These are phyloP conservation scores for Kuschelorhynchus macadamiae DNA, from an alignment of 2,888 invertebrate species.

Conservation along the genomic window DNA sequence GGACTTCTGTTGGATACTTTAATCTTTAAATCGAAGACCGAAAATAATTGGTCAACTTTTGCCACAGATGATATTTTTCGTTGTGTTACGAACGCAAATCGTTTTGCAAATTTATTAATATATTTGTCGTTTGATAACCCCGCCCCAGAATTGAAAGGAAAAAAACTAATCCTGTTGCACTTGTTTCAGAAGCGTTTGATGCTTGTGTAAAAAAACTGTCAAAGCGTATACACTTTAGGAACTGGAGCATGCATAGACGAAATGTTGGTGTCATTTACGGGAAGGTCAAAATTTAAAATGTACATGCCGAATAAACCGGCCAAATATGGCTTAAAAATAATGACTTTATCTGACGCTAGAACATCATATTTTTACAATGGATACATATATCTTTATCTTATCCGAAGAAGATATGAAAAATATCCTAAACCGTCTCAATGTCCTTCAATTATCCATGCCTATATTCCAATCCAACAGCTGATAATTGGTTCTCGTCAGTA, in stretches of 20 bases:
- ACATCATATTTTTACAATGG: slow-evolving; percentile 1
- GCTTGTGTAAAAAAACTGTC: too few species aligned
- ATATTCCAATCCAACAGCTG: slow-evolving; percentile 51
- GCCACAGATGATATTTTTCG: slow-evolving; percentile 13
- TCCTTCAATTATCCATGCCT: slow-evolving; percentile 47
- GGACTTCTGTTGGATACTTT: background rate
- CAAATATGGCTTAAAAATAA: slow-evolving; percentile 27
- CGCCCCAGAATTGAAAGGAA: background rate
- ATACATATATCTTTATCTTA: background rate
- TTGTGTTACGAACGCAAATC: slow-evolving; percentile 3
- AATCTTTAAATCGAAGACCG: slow-evolving; percentile 3
- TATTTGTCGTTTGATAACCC: slow-evolving; percentile 3
- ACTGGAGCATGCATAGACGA: slow-evolving; percentile 16
- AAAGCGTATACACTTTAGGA: too few species aligned
- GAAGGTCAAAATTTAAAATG: slow-evolving; percentile 17
- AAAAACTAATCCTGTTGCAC: background rate
- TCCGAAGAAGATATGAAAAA: background rate
- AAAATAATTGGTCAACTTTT: background rate
- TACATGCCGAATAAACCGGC: slow-evolving; percentile 23
- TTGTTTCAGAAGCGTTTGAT: too few species aligned
- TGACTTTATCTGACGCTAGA: slow-evolving; percentile 26
- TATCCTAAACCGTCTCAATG: slow-evolving; percentile 30
- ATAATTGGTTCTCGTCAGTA: too few species aligned
- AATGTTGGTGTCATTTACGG: slow-evolving; percentile 26
- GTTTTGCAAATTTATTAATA: background rate